phyloP scores from a whole-genome alignment of 2,888 invertebrate genomes.

The Gryllus longicercus region DNA sequence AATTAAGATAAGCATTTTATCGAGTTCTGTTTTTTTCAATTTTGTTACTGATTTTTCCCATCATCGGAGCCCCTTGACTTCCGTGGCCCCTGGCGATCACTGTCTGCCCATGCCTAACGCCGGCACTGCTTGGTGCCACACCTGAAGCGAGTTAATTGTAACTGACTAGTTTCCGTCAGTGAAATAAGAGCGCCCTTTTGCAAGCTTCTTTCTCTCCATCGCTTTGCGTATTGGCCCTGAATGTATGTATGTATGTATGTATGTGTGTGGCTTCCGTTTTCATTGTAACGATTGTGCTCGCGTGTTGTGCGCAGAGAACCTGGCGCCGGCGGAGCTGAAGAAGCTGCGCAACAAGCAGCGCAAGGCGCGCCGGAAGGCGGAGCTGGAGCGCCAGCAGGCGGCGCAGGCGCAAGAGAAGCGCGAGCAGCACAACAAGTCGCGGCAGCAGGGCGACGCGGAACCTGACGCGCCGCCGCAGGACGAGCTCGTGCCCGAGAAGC shows the following conservation, averaged over 20 bases:
- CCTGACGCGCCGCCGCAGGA: slow-evolving; percentile 91
- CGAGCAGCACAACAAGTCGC: slow-evolving; percentile 83
- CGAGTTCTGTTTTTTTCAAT: no score
- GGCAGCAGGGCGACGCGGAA: slow-evolving; percentile 68
- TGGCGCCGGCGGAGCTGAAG: slow-evolving; percentile 92
- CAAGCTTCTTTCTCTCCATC: no score
- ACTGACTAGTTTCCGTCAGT: not conserved
- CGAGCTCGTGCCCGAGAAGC: slow-evolving; percentile 90
- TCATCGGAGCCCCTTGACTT: no score
- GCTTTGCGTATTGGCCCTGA: no score
- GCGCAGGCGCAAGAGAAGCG: slow-evolving; percentile 83
- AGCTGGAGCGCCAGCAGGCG: slow-evolving; percentile 80
- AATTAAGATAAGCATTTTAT: no score
- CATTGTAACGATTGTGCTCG: not conserved
- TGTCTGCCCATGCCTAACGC: no score
- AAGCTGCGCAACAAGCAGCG: slow-evolving; percentile 94
- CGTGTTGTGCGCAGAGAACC: slow-evolving; percentile 61
- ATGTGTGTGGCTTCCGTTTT: no score
- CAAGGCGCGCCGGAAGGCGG: slow-evolving; percentile 93
- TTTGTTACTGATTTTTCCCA: no score
- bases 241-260: no score
- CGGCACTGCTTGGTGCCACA: no score
- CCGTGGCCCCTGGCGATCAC: no score
- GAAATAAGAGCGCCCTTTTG: no score
- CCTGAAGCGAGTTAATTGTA: not conserved